Evolutionary conservation across 2,113 vertebrate genomes (phyloP), one percentile per base, ranked within the genome.

Genomic region (Crotophaga sulcirostris): DNA sequence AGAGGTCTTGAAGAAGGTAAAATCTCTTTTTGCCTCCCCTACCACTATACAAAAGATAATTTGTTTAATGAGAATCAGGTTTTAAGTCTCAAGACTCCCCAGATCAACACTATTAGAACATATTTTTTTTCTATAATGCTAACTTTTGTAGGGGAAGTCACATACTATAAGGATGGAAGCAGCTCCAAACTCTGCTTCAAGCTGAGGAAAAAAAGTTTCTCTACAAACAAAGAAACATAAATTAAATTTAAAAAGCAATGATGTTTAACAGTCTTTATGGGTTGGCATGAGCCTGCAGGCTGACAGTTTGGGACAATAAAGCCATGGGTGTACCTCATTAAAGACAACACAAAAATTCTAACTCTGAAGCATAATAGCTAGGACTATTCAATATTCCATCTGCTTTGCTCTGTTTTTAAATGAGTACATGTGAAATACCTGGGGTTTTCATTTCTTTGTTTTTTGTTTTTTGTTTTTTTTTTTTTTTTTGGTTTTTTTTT

Each of bases 201-300:
- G 49, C 52, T 47, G 42, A 24, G 33, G 31, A 90, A 92, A 9
- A 74, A 74, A 80, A 66, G 59, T 86, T 34, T 88, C 59, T 86
- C 49, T 88, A 34, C 19, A 80, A 94, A 90, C 72, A 95, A 96
- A 95, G 67, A 80, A 76, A 38, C 36, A 77, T 81, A 93, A 95
- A 91, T 89, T 70, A 60, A 60, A 84, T 93, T 77, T 55, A 9
- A 83, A 79, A 90, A 83, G 24, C n/a, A 86, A 33, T 62, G 45
- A 33, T 62, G 45, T 84, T 93, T 92, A 68, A 58, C 63, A 90
- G 90, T 58, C n/a, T 88, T 90, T 69, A 90, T 86, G 83, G 38
- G 47, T 74, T 89, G 15, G 31, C 63, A 85, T 66, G 45, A 91
- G 88, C 90, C 79, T 92, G 59, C 42, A 80, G 68, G 73, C 86